Base-by-base conservation (phyloP, 2,113 vertebrate genomes). In the Gallinago paraguaiae region DNA sequence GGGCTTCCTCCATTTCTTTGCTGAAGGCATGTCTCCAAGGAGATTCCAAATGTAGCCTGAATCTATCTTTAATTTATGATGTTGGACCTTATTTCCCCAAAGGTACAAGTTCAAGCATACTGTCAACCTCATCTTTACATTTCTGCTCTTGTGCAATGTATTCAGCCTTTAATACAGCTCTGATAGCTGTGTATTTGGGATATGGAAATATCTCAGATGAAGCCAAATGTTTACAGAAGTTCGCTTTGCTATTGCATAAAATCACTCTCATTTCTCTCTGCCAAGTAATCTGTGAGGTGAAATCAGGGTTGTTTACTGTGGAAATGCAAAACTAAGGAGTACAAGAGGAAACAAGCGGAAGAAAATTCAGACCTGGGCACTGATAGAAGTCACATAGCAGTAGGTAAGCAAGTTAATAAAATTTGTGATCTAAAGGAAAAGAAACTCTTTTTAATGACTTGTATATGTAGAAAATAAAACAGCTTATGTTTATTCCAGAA, bases 1-100 rank as follows among this genome's bases (percentile, higher is more conserved):
- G 63, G 17, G 14, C 41, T 88, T 82, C 48, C 33, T 91, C 37
- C 43, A 50, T 51, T 90, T 60, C 46, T 88, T 63, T 95, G n/a
- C 35, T 95, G 84, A 93, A 90, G 37, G 13, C 25, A 41, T 31
- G 15, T 75, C 82, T 86, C 86, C 71, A 84, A 71, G 5, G 35
- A 78, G 8, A 57, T 69, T 88, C 48, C 78, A 92, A 92, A 81
- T 37, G 11, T 81, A 88, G 39, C 56, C 64, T 68, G 53, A 75
- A 78, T 86, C 64, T 94, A 57, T 84, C 70, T 92, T 95, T 93
- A 89, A 95, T 95, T 86, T 93, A 93, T 88, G n/a, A 37, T 75
- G 22, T 60, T 92, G 57, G 80, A 92, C 76, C 31, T 95, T 79
- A 81, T 93, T 95, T 93, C 72, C 88, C 76, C 80, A 90, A 75